Base-by-base conservation (phyloP, 2,113 vertebrate species). In the Rhinoptilus africanus region DNA sequence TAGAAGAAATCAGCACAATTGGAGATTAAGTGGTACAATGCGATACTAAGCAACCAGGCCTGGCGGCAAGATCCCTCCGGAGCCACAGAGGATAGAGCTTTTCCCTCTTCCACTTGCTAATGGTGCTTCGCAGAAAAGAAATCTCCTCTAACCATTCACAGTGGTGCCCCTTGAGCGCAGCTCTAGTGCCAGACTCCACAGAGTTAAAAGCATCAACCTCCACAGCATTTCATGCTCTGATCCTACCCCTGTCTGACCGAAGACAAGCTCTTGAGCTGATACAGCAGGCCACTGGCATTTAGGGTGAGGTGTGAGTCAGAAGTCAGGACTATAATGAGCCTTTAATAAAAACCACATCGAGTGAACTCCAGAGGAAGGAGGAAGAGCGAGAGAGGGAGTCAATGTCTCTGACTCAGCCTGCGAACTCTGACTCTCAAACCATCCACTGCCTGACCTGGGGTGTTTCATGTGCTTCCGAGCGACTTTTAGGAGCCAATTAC, bases 81-180 rank as follows among this genome's bases (percentile, higher is more conserved):
- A 86, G 56, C 34, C 1, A 2, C 6, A 35, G 7, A 7, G 14
- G 7, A 59, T 43, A 35, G 20, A 86, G 41, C 14, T 86, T 91
- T 67, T 51, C 19, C 19, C 16, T 78, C 37, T 69, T 41, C 45
- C 21, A 14, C 19, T 80, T 39, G 47, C 8, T 66, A 6, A 15
- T 3, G 32, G 20, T 84, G 35, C 37, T 73, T 74, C 1, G 1
- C 24, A 85, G 56, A 30, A 81, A 30, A 73, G 26, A 62, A 35
- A 67, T 71, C 18, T 51, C 32, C 10, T 75, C 56, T 56, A 56
- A 60, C 10, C 14, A 7, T 50, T 57, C 37, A 51, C 16, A 1
- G 0, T 4, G 11, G 34, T 1, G 18, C 10, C 78, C n/a, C n/a
- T 30, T 10, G 24, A 59, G 37, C 0, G 8, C 34, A 39, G 26